Conservation (phyloP, 2,888 invertebrate genomes). For the Lithophane ornitopus region DNA sequence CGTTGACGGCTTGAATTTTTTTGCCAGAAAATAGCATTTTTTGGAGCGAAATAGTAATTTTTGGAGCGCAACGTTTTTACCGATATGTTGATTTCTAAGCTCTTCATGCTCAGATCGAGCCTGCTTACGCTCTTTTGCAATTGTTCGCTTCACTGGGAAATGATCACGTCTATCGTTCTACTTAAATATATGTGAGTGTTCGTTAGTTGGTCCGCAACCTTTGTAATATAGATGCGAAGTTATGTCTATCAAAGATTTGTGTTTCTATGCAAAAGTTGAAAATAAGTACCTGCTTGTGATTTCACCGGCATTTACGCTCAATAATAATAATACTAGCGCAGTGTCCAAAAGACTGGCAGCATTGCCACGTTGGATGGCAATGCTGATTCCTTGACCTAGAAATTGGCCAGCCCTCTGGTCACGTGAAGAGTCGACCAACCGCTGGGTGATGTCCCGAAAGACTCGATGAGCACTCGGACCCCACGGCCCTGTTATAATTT, state of each 20-base stretch:
- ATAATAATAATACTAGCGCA: no score
- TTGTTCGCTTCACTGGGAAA: not conserved
- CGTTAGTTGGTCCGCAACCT: not conserved
- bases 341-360: no score
- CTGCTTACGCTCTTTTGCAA: not conserved
- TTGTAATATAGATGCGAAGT: not conserved
- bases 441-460: no score
- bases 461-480: no score
- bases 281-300: not conserved
- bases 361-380: no score
- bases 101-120: not conserved
- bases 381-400: no score
- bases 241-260: not conserved
- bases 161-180: not conserved
- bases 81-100: conserved; percentile 30
- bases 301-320: not conserved
- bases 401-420: no score
- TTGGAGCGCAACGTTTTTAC: conserved; percentile 40
- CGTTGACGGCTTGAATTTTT: conserved; percentile 43
- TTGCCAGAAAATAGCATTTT: conserved; percentile 52
- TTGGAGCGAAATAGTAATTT: conserved; percentile 56
- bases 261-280: not conserved
- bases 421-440: no score
- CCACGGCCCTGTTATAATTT: no score
- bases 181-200: not conserved